Evolutionary conservation across 2,797 vertebrate species (phyloP), one percentile per base, ranked within the genome.

Genomic region (Setipinna tenuifilis): DNA sequence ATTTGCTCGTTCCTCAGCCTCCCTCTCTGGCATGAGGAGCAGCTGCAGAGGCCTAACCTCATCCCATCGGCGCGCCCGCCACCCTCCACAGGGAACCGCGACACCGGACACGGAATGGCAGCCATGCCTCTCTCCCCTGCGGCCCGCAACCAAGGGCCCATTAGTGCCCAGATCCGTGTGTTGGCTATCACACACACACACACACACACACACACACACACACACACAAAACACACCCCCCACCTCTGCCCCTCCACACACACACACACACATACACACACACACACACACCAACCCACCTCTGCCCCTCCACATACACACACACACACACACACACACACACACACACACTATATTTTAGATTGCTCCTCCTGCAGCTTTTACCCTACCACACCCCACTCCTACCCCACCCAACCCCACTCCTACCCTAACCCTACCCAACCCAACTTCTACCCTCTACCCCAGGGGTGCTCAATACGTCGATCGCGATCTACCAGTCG

Each of bases 31-130:
- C 84, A 59, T 62, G 28, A 16, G 41, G 81, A 86, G 86, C 88
- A 87, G 88, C 88, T 87, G 88, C n/a, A 17, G 62, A 48, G 46
- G 80, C 35, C 28, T 41, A 46, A 48, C 59, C 50, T 25, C 19
- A 80, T 48, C 71, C 41, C 71, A 31, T 83, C 81, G 84, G 68
- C 58, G 23, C 58, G n/a, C 68, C 14, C 82, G 71, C 71, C 61
- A 19, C 17, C 31, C 71, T 78, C 71, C 71, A 2, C 46, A 85
- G 90, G 87, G 87, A 89, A 89, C 84, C 82, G 83, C 83, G 75
- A 87, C 82, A 82, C 81, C 61, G 58, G 83, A 75, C 68, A 75
- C 81, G 41, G 48, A 58, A 84, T 81, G 84, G 87, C 87, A 88
- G 83, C 84, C 21, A 1, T n/a, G 1, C 21, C 59, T 61, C 61